phyloP scores from a whole-genome alignment of 2,888 invertebrate species.

The Acronicta leporina region DNA sequence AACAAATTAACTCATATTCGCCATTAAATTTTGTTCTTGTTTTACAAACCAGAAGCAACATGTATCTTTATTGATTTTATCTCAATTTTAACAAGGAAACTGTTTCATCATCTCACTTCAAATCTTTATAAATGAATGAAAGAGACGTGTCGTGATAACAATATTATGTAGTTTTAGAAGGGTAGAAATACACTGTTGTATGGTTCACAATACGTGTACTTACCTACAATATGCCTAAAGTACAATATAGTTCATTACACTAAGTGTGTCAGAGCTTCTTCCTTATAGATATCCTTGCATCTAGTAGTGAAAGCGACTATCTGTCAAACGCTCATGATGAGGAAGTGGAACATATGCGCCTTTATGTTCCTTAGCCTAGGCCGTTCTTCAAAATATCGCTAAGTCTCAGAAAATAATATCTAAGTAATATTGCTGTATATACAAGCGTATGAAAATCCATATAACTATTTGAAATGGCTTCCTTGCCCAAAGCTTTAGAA shows the following conservation, averaged over 20 bases:
- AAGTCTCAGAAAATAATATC: conserved; percentile 24
- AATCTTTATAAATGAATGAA: conserved; percentile 43
- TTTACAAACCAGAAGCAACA: conserved; percentile 40
- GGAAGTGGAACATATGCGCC: conserved; percentile 73
- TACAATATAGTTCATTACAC: conserved; percentile 70
- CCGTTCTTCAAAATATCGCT: conserved; percentile 63
- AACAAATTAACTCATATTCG: conserved; percentile 6
- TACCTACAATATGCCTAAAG: conserved; percentile 46
- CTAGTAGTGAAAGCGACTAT: conserved; percentile 79
- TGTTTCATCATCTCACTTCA: conserved; percentile 49
- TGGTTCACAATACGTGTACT: conserved; percentile 41
- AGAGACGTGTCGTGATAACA: conserved; percentile 60
- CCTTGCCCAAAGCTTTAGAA: too few relatives aligned
- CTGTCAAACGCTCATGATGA: conserved; percentile 76
- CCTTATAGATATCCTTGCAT: conserved; percentile 77
- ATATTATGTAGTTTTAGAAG: conserved; percentile 33
- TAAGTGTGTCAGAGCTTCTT: conserved; percentile 72
- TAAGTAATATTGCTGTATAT: background rate
- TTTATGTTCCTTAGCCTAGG: conserved; percentile 66
- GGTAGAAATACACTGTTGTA: conserved; percentile 14
- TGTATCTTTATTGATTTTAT: conserved; percentile 34
- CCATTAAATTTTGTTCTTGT: conserved; percentile 27
- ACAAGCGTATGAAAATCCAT: background rate
- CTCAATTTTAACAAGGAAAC: conserved; percentile 52
- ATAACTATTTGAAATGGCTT: too few relatives aligned